Evolutionary conservation across 2,888 invertebrate genomes (phyloP).

Genomic region (Xylocampa areola): DNA sequence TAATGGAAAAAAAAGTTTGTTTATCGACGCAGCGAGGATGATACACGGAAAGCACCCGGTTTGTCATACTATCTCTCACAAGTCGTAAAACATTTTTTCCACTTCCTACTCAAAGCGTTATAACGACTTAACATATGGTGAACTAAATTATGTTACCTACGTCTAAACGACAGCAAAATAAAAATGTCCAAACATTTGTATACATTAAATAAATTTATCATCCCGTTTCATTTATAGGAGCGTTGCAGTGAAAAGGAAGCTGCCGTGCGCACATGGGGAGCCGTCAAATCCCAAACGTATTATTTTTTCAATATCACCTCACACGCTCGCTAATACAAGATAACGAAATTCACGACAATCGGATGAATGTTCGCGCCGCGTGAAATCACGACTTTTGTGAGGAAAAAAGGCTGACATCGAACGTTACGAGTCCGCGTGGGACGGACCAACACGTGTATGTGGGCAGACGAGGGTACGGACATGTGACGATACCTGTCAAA

Average conservation of each 20-base stretch:
- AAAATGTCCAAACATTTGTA: slow-evolving; percentile 90
- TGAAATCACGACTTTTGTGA: slow-evolving; percentile 88
- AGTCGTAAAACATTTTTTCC: slow-evolving; percentile 88
- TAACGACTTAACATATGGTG: slow-evolving; percentile 87
- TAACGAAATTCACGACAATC: slow-evolving; percentile 87
- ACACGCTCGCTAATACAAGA: slow-evolving; percentile 85
- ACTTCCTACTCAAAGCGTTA: slow-evolving; percentile 85
- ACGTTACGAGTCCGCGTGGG: slow-evolving; percentile 75
- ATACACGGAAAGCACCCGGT: slow-evolving; percentile 74
- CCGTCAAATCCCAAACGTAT: slow-evolving; percentile 88
- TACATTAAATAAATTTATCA: slow-evolving; percentile 90
- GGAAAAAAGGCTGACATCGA: slow-evolving; percentile 75
- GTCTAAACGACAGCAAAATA: slow-evolving; percentile 88
- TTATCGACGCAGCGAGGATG: slow-evolving; percentile 70
- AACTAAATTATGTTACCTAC: slow-evolving; percentile 89
- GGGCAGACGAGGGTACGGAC: slow-evolving; percentile 84
- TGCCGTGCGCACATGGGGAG: slow-evolving; percentile 87
- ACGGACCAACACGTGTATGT: slow-evolving; percentile 86
- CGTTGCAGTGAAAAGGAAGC: slow-evolving; percentile 86
- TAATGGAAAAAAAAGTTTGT: slow-evolving; percentile 67
- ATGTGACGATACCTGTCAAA: slow-evolving; percentile 88
- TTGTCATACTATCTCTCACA: slow-evolving; percentile 84
- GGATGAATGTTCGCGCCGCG: slow-evolving; percentile 88
- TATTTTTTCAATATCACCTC: slow-evolving; percentile 88
- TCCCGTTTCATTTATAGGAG: slow-evolving; percentile 84